Base-by-base conservation (phyloP, 2,888 invertebrate species). In the Keiferia lycopersicella region DNA sequence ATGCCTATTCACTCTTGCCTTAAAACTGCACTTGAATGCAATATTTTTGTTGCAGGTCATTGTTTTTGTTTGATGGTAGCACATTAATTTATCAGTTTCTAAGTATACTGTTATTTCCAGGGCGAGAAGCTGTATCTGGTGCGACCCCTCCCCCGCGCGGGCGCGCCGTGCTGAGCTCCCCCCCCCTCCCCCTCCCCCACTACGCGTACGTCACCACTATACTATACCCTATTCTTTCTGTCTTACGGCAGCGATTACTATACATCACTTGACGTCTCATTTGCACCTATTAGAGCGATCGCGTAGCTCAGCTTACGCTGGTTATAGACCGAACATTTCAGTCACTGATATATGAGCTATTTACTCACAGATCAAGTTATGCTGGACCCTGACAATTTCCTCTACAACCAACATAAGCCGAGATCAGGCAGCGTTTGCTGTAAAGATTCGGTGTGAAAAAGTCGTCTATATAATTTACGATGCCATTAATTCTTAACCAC, bases 61-160 rank as follows among this genome's bases (percentile, higher is more conserved):
- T n/a, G n/a, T n/a, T n/a, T n/a, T n/a, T n/a, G n/a, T n/a, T n/a
- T n/a, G n/a, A n/a, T n/a, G n/a, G n/a, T n/a, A n/a, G n/a, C n/a
- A n/a, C n/a, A 26, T 26, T 26, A 26, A 26, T 4, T 26, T 26
- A 26, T 26, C n/a, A n/a, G n/a, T 4, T 26, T 26, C 26, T 26
- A 6, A 26, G 3, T 26, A 26, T 4, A 26, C 26, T 26, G 26
- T 26, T 30, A 20, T 59, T 34, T 48, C 1, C 66, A 66, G 76
- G 98, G 98, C 76, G 99, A 99, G 92, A 99, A 98, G 91, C 94
- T 99, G 66, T 99, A 98, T 93, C 94, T 99, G 76, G 97, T 99
- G 81, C 96, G 98, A 79, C 96, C 99, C 71, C 94, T 99, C 84
- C 97, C 97, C 62, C 80, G 84, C 69, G 81, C 84, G 67, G 53